Base-by-base conservation (phyloP, 1,140 invertebrate genomes). In the Phenacoccus solenopsis region DNA sequence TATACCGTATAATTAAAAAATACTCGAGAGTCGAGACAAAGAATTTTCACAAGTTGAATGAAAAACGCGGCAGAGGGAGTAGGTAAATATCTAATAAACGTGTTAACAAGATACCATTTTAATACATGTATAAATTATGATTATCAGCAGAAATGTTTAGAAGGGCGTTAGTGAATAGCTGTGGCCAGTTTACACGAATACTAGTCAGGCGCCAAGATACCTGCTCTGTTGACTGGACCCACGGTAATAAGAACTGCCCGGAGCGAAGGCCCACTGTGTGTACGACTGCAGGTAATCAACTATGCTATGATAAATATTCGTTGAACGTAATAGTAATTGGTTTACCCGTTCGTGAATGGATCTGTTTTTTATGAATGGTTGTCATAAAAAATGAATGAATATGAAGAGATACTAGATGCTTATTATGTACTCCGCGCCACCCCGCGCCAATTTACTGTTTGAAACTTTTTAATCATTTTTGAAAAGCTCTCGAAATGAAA, bases 341-440 rank as follows among this genome's bases (percentile, higher is more conserved):
- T 49, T 49, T 49, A 49, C 38, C 38, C 16, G 20, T 49, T 49
- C 38, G 38, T 49, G 38, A 49, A 49, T 49, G 38, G 20, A 49
- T 49, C 38, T 49, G n/a, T 49, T 49, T 32, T 49, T 49, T 49
- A 49, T 49, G 38, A 49, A 49, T 49, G 38, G 38, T 49, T 49
- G 38, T 49, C 38, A 49, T 49, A 49, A 49, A 49, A 49, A 49
- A 49, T 49, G 38, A 49, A 49, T 49, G 38, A 49, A 49, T 49
- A 49, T 16, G 38, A 49, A 49, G 20, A n/a, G n/a, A n/a, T n/a
- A n/a, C n/a, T n/a, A n/a, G n/a, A n/a, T n/a, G n/a, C n/a, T n/a
- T n/a, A n/a, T n/a, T n/a, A n/a, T n/a, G n/a, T n/a, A n/a, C n/a
- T n/a, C n/a, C n/a, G n/a, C n/a, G n/a, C n/a, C n/a, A n/a, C n/a